Evolutionary conservation across 2,113 vertebrate genomes (phyloP).

Genomic region (Larimichthys polyactis): DNA sequence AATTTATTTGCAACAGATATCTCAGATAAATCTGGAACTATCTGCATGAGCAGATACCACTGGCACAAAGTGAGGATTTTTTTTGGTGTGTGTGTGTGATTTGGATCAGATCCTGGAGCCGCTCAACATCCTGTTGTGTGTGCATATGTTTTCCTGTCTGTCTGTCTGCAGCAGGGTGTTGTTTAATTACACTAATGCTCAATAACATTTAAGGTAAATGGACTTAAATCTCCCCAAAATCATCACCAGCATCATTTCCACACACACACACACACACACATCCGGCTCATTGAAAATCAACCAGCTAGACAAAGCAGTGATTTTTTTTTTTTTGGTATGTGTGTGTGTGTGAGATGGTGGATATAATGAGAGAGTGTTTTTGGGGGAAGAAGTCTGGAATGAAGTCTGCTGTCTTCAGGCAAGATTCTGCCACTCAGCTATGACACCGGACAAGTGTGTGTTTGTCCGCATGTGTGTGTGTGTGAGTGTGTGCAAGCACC

Average conservation of each 20-base stretch:
- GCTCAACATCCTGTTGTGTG: not conserved
- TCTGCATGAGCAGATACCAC: not conserved
- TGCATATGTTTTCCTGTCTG: not conserved
- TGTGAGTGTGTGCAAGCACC: not conserved
- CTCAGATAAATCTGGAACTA: not conserved
- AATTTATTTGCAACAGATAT: not conserved
- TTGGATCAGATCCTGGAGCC: not conserved
- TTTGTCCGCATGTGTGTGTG: constrained; percentile 19
- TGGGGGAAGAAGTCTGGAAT: constrained; percentile 39
- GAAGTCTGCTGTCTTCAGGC: constrained; percentile 69
- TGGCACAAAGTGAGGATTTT: not conserved
- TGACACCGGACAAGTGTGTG: constrained; percentile 46
- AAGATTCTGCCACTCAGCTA: constrained; percentile 66
- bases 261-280: not conserved
- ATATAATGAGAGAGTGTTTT: constrained; percentile 64
- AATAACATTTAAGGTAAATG: not conserved
- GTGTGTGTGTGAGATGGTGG: constrained; percentile 10
- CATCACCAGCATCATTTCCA: not conserved
- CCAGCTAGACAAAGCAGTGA: not conserved
- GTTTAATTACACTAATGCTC: not conserved
- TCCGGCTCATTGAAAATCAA: not conserved
- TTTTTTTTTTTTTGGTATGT: not conserved
- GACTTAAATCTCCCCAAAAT: not conserved
- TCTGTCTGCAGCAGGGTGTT: not conserved
- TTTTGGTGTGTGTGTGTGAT: not conserved